phyloP scores from a whole-genome alignment of 2,113 vertebrate species.

The Pan troglodytes region NHGRI_mPanTro3-v2.1_pri NC_072415.2:40168001-40168500 shows the following conservation, averaged over 20 bases:
- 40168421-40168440: not conserved
- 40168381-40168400: not conserved
- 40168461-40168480: not conserved
- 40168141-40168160: not conserved
- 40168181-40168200: not conserved
- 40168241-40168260: not conserved
- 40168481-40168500: not conserved
- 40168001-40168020: not conserved
- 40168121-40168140: not conserved
- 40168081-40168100: not conserved
- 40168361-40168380: not conserved
- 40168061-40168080: not conserved
- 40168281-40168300: not conserved
- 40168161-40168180: not conserved
- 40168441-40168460: not conserved
- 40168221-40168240: not conserved
- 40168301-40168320: not conserved
- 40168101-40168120: not conserved
- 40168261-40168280: not conserved
- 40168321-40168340: not conserved
- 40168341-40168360: not conserved
- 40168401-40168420: not conserved
- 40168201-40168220: not conserved
- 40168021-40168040: not conserved
- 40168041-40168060: not conserved